Evolutionary conservation across 2,797 vertebrate species (phyloP).

Genomic region (Acanthurus lineatus): DNA sequence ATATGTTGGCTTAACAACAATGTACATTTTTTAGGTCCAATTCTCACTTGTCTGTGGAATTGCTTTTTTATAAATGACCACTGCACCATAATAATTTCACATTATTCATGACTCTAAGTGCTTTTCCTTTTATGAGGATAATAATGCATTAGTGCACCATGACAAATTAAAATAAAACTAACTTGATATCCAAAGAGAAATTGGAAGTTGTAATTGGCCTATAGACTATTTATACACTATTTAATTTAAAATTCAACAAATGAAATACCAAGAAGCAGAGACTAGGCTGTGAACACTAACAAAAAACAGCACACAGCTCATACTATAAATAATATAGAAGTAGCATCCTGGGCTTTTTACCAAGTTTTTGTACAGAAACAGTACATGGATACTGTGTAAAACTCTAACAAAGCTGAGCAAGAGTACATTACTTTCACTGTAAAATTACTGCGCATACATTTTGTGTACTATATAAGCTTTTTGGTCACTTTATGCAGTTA

Average conservation of each 20-base stretch:
- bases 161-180: not conserved
- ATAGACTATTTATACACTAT: not conserved
- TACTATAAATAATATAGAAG: constrained; percentile 30
- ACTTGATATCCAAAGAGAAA: not conserved
- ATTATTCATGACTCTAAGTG: not conserved
- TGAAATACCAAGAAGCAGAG: constrained; percentile 4
- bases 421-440: not conserved
- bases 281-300: constrained; percentile 2
- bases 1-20: not conserved
- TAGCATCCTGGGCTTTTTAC: constrained; percentile 15
- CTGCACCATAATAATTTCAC: not conserved
- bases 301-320: constrained; percentile 2
- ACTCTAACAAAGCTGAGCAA: not conserved
- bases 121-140: not conserved
- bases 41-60: not conserved
- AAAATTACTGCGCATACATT: not conserved
- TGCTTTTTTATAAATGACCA: not conserved
- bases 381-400: not conserved
- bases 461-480: too few relatives aligned
- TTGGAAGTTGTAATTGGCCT: too few relatives aligned
- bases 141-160: not conserved
- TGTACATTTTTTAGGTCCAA: not conserved
- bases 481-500: not conserved
- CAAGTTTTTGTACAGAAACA: constrained; percentile 3
- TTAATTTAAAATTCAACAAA: not conserved